phyloP scores from a whole-genome alignment of 2,888 invertebrate species.

The Formica aserva region DNA sequence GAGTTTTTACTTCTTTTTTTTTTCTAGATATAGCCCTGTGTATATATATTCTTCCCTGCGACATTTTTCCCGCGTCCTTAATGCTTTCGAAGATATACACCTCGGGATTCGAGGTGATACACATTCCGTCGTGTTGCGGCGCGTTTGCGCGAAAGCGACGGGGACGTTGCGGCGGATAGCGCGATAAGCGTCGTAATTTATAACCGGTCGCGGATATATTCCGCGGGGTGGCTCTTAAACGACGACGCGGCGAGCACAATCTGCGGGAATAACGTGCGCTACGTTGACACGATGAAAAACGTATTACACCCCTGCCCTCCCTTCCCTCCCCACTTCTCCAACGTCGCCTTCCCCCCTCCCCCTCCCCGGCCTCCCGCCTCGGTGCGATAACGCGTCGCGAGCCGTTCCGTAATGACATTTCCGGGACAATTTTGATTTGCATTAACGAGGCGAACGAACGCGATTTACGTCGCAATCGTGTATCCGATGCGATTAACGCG shows the following conservation, averaged over 20 bases:
- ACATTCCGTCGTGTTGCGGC: constrained; percentile 23
- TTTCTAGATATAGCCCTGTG: not conserved
- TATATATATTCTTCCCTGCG: not conserved
- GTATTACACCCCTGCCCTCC: not conserved
- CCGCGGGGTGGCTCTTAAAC: constrained; percentile 56
- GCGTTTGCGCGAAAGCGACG: constrained; percentile 20
- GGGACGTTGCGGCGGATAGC: constrained; percentile 51
- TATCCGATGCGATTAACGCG: constrained; percentile 45
- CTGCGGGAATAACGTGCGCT: constrained; percentile 48
- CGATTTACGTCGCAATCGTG: constrained; percentile 53
- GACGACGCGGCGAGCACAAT: constrained; percentile 32
- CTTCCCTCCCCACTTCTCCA: not conserved
- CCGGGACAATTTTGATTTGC: constrained; percentile 52
- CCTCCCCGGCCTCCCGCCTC: not conserved
- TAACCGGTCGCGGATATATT: constrained; percentile 56
- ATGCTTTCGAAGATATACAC: constrained; percentile 6
- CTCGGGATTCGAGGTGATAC: constrained; percentile 20
- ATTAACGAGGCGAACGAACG: constrained; percentile 40
- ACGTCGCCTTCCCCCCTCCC: not conserved
- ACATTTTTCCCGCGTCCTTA: not conserved
- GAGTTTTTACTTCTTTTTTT: not conserved
- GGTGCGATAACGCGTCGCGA: constrained; percentile 17
- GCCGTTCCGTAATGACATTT: constrained; percentile 39
- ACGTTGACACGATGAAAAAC: constrained; percentile 50
- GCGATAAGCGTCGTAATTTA: constrained; percentile 66